Conservation (phyloP, 2,888 invertebrate species). For the Nectonema munidae region DNA sequence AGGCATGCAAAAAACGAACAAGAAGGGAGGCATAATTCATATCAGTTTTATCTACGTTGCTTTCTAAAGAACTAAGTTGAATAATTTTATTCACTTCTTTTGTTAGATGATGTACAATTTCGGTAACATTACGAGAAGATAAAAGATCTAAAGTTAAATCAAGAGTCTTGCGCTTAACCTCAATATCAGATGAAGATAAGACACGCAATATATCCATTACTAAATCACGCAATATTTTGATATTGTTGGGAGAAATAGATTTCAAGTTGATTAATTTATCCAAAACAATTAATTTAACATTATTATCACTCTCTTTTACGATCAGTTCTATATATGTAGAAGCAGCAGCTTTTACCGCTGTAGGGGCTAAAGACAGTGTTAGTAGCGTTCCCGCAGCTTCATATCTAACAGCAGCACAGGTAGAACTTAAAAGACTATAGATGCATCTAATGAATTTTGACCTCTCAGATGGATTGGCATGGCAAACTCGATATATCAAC, state of each 20-base stretch:
- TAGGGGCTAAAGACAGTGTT: conserved; percentile 78
- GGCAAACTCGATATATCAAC: conserved; percentile 91
- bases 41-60: too few relatives aligned
- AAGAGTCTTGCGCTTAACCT: conserved; percentile 51
- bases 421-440: conserved; percentile 73
- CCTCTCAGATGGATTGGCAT: conserved; percentile 69
- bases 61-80: too few relatives aligned
- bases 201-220: conserved; percentile 93
- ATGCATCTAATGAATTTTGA: conserved; percentile 90
- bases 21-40: too few relatives aligned
- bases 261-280: conserved; percentile 59
- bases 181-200: conserved; percentile 58
- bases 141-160: conserved; percentile 57
- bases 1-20: conserved; percentile 24
- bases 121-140: conserved; percentile 60
- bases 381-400: conserved; percentile 93
- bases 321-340: conserved; percentile 90
- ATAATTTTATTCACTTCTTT: too few relatives aligned
- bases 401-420: conserved; percentile 75
- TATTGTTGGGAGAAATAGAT: conserved; percentile 1
- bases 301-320: conserved; percentile 97
- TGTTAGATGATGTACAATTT: conserved; percentile 30
- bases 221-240: conserved; percentile 30
- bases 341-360: conserved; percentile 85
- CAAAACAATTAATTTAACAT: conserved; percentile 86